Evolutionary conservation across 1,140 invertebrate species (phyloP), one percentile per base, ranked within the genome.

Genomic region (Halyomorpha halys): DNA sequence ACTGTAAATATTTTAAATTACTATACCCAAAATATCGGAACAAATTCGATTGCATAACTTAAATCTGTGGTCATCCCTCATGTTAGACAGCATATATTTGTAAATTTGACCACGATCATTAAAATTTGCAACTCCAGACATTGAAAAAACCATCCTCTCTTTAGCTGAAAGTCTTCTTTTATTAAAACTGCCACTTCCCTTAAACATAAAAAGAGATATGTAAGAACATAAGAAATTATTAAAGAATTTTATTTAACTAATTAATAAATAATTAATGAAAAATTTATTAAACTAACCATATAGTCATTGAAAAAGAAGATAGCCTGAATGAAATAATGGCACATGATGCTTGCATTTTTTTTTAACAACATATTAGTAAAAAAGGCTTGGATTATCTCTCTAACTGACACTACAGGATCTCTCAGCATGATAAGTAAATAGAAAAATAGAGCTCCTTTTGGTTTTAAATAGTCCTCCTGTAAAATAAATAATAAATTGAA

Each of bases 51-150:
- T 73, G 6, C 75, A 75, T 16, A 76, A 69, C 23, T 74, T 70
- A 67, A 80, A 78, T 14, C 75, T 72, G 14, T 79, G 77, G 59
- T 77, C 74, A 71, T 80, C 78, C 30, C 71, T 71, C 69, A 85
- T 77, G 69, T 83, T 75, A 44, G 83, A 79, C 66, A 85, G 62
- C 81, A 86, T 81, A 65, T 84, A 85, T 59, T 75, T 73, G 65
- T 85, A 86, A 23, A 86, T 76, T 18, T 71, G 70, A 53, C 77
- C 67, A 54, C 83, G 70, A 25, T 79, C 76, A 0, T 72, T 68
- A 13, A 71, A 64, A 66, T 82, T 80, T 2, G 74, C 66, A 14
- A 68, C 59, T 9, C 82, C 82, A n/a, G 77, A 75, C 30, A 84
- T 66, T 21, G 76, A 78, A 69, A 85, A 79, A 44, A 78, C 69